Evolutionary conservation across 1,140 invertebrate genomes (phyloP), one percentile per base, ranked within the genome.

Genomic region (Acromyrmex heyeri): DNA sequence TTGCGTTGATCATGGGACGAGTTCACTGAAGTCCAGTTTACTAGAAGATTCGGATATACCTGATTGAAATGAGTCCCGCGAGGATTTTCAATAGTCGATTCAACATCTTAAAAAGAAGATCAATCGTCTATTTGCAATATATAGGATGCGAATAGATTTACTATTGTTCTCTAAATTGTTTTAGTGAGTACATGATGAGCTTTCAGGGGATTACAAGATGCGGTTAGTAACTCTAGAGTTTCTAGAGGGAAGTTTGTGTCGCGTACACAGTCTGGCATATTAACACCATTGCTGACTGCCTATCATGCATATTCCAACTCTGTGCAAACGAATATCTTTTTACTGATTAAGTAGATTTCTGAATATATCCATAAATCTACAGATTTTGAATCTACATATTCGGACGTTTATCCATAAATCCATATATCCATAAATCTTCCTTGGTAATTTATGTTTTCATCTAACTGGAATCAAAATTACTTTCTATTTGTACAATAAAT

Each of bases 151-250:
- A 61, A 7, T n/a, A 16, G 34, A 34, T 81, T 72, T 81, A 70
- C 65, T 57, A 81, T 81, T 73, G 38, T 75, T 83, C 24, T 61
- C 69, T 24, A 61, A 83, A 83, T 83, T 48, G 79, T 83, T 34
- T 18, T 38, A 38, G 62, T 55, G 65, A 69, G n/a, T 34, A 61
- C 38, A 73, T n/a, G 55, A 14, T 14, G 69, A 75, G 79, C 14
- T 75, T 83, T 27, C 69, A 14, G 48, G n/a, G 78, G 55, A 83
- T 83, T 83, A 73, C 69, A 73, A 59, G 2, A n/a, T 16, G 12
- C 24, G 24, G 53, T 82, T 48, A 21, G 38, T 62, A 24, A 14
- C 55, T 61, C 55, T 44, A 44, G 38, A 62, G 53, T 2, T 24
- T 73, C 55, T 30, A 81, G 78, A 70, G 30, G 50, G 16, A 61